Conservation (phyloP, 2,888 invertebrate genomes). For the Catocala nupta region DNA sequence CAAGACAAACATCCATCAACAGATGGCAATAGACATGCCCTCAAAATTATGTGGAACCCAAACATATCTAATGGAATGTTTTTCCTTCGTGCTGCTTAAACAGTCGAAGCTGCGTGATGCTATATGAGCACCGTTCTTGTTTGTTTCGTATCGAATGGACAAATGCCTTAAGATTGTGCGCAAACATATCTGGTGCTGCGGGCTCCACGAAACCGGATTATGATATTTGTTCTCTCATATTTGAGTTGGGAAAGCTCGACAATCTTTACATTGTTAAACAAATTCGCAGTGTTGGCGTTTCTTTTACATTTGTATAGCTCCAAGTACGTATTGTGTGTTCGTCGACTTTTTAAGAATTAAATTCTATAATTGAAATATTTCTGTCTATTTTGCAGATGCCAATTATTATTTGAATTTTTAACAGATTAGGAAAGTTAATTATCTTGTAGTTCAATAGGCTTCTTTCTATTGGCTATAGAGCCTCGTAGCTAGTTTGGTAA, state of each 20-base stretch:
- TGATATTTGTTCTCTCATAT: conserved; percentile 52
- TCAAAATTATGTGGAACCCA: too few relatives aligned
- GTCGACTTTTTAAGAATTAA: neutral
- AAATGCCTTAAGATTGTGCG: conserved; percentile 6
- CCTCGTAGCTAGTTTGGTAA: too few relatives aligned
- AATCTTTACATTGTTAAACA: conserved; percentile 48
- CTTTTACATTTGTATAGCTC: conserved; percentile 30
- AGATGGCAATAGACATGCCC: too few relatives aligned
- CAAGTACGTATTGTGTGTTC: conserved; percentile 6
- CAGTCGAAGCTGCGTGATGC: too few relatives aligned
- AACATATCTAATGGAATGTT: too few relatives aligned
- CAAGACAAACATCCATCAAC: too few relatives aligned
- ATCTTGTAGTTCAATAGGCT: too few relatives aligned
- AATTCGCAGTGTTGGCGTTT: conserved; percentile 35
- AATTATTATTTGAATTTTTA: too few relatives aligned
- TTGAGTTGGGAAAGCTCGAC: conserved; percentile 43
- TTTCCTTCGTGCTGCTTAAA: too few relatives aligned
- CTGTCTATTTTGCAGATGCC: neutral
- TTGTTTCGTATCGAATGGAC: conserved; percentile 7
- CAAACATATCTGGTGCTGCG: conserved; percentile 18
- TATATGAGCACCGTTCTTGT: neutral
- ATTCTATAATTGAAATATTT: neutral
- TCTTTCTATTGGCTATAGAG: too few relatives aligned
- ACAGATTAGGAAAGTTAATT: too few relatives aligned
- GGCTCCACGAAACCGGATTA: conserved; percentile 45